phyloP scores from a whole-genome alignment of 2,888 invertebrate species.

The Eupithecia inturbata region DNA sequence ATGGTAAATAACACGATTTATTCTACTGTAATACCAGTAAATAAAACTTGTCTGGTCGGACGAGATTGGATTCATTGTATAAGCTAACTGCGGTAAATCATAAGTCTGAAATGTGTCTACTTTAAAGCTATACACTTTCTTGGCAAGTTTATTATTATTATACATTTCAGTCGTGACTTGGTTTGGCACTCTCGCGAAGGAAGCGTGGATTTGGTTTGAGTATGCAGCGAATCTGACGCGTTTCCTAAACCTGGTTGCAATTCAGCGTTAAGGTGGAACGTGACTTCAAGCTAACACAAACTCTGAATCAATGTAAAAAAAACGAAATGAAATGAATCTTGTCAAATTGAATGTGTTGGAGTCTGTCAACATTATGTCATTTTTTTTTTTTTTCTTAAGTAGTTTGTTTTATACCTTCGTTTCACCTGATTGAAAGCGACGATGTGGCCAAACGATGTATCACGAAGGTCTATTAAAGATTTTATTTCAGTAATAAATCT shows the following conservation, averaged over 20 bases:
- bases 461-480: no score
- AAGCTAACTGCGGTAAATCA: constrained; percentile 15
- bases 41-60: constrained; percentile 26
- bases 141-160: constrained; percentile 7
- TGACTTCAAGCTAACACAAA: no score
- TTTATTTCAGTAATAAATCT: no score
- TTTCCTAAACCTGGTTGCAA: background rate
- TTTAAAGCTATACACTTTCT: constrained; percentile 1
- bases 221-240: background rate
- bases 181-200: background rate
- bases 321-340: no score
- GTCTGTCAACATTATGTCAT: no score
- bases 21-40: constrained; percentile 23
- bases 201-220: background rate
- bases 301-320: no score
- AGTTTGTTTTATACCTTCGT: no score
- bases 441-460: no score
- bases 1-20: constrained; percentile 32
- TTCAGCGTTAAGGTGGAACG: background rate
- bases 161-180: constrained; percentile 1
- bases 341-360: no score
- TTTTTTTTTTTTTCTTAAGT: no score
- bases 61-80: constrained; percentile 22
- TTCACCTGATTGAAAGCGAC: no score
- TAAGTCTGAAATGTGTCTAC: constrained; percentile 13